Conservation (phyloP, 2,888 invertebrate species). For the Drosophila fungiperda region DNA sequence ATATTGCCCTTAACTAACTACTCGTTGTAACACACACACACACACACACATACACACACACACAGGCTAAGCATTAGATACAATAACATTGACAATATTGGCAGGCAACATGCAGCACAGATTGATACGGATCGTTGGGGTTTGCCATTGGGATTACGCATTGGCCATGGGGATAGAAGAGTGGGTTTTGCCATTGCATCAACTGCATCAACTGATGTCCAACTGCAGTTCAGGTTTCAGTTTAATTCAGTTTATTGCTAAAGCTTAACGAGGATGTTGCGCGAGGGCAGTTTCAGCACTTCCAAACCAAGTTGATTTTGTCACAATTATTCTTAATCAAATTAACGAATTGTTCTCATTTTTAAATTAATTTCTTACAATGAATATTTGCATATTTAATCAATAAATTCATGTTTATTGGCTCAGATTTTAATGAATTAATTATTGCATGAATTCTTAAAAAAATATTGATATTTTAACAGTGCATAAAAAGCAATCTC, state of each 20-base stretch:
- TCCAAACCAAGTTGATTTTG: neutral
- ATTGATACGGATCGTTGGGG: slow-evolving; percentile 60
- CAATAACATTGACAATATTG: slow-evolving; percentile 68
- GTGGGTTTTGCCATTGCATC: neutral
- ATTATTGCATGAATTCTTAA: neutral
- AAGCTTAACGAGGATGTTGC: neutral
- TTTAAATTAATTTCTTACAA: neutral
- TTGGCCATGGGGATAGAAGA: neutral
- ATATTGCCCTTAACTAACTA: slow-evolving; percentile 33
- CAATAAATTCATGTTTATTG: neutral
- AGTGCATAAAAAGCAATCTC: neutral
- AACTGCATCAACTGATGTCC: slow-evolving; percentile 39
- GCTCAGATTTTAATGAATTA: neutral
- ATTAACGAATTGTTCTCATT: neutral
- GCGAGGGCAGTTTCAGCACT: neutral
- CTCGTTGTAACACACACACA: slow-evolving; percentile 23
- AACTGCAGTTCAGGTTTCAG: slow-evolving; percentile 22
- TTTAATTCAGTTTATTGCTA: slow-evolving; percentile 11
- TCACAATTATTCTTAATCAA: neutral
- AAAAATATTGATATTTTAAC: neutral
- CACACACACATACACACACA: slow-evolving; percentile 17
- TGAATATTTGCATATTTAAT: neutral
- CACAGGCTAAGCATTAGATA: slow-evolving; percentile 54
- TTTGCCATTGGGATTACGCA: slow-evolving; percentile 3
- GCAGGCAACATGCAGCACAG: slow-evolving; percentile 41